Percentiles rank a stretch among this genome's conserved stretches.
These are phyloP conservation scores for Rhagophthalmus giganteus DNA, from an alignment of 2,888 invertebrate species.

Conservation along the genomic window DNA sequence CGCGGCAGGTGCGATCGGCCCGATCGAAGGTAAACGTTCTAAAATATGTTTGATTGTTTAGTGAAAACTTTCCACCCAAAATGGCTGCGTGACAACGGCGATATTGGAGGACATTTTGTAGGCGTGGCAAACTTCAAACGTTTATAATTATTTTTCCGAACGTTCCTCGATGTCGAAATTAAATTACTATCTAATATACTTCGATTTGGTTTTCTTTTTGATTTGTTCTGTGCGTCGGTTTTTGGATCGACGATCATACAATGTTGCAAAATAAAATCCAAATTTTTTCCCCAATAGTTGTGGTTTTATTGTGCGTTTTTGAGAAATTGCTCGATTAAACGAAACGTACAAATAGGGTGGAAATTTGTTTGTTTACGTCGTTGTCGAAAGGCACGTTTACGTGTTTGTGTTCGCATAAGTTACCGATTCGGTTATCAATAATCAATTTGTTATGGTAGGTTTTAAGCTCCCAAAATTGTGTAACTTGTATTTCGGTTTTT, in stretches of 20 bases:
- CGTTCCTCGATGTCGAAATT: too few species aligned
- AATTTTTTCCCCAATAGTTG: neutral
- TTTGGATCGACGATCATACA: too few species aligned
- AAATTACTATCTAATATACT: neutral
- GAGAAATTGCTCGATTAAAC: neutral
- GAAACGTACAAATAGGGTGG: too few species aligned
- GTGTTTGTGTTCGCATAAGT: too few species aligned
- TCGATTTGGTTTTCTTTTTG: neutral
- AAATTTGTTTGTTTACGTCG: too few species aligned
- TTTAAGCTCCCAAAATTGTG: too few species aligned
- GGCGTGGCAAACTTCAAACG: conserved; percentile 48
- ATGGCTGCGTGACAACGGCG: conserved; percentile 53
- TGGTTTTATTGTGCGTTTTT: conserved; percentile 2
- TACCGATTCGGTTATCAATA: too few species aligned
- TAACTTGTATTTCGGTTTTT: too few species aligned
- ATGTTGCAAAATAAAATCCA: neutral
- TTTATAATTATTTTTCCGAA: neutral
- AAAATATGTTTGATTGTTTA: conserved; percentile 55
- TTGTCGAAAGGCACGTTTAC: too few species aligned
- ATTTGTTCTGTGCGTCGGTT: too few species aligned
- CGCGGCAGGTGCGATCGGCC: conserved; percentile 47
- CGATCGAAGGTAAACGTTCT: conserved; percentile 54
- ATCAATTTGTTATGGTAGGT: too few species aligned
- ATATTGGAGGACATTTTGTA: conserved; percentile 54
- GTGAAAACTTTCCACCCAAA: conserved; percentile 50